phyloP scores from a whole-genome alignment of 2,113 vertebrate genomes.

The Carassius carassius region DNA sequence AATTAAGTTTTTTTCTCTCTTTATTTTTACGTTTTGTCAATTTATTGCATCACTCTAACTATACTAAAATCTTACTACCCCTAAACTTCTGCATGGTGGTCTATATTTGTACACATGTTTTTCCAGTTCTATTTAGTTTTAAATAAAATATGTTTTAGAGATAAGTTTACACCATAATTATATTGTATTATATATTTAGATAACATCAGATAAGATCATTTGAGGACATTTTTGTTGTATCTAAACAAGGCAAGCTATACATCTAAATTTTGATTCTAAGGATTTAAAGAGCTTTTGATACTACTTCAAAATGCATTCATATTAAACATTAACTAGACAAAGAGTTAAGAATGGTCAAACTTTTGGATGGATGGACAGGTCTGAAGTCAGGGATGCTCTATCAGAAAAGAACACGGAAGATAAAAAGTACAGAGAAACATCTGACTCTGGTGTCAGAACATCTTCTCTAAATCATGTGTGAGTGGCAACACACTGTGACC shows the following conservation, averaged over 20 bases:
- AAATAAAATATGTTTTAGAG: neutral
- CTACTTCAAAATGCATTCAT: neutral
- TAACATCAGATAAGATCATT: neutral
- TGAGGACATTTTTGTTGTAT: neutral
- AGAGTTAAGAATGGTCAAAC: neutral
- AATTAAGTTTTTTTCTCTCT: too few relatives aligned
- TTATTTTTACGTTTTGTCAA: too few relatives aligned
- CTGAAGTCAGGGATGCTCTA: neutral
- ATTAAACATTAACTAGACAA: neutral
- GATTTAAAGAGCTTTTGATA: neutral
- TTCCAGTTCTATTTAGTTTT: neutral
- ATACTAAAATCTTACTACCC: neutral
- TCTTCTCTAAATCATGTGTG: slow-evolving; percentile 13
- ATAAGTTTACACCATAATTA: neutral
- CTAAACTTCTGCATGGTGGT: neutral
- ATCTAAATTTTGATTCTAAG: neutral
- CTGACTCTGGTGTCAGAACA: neutral
- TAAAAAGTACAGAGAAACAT: slow-evolving; percentile 6
- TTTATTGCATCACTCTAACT: neutral
- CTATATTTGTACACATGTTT: neutral
- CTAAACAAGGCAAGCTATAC: neutral
- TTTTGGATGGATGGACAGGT: neutral
- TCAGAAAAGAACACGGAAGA: neutral
- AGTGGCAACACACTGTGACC: slow-evolving; percentile 21
- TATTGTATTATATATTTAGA: too few relatives aligned